These are phyloP conservation scores for Enteromius unitaeniatus DNA, from an alignment of 2,797 vertebrate genomes.

Conservation along the genomic window DNA sequence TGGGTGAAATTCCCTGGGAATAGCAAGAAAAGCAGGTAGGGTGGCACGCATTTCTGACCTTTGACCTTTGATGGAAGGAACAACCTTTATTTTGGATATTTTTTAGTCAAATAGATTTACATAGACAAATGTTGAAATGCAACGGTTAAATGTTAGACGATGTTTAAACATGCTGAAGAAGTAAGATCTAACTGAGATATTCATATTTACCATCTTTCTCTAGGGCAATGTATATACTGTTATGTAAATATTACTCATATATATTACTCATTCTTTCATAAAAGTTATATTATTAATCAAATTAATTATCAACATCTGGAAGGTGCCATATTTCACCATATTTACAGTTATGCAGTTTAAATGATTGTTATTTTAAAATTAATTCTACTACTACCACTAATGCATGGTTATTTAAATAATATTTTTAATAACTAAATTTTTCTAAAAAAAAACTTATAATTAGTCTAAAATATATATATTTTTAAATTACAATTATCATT, in stretches of 20 bases:
- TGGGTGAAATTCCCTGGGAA: background rate
- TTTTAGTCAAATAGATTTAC: constrained; percentile 18
- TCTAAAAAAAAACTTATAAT: background rate
- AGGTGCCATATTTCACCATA: background rate
- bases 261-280: background rate
- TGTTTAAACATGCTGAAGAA: constrained; percentile 7
- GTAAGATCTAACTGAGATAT: constrained; percentile 50
- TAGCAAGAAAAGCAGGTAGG: constrained; percentile 7
- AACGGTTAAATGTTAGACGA: constrained; percentile 16
- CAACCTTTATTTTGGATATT: background rate
- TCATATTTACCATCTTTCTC: constrained; percentile 28
- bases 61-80: constrained; percentile 8
- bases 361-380: background rate
- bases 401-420: background rate
- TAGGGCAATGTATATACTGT: background rate
- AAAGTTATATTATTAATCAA: background rate
- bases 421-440: background rate
- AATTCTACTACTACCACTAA: background rate
- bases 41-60: constrained; percentile 10
- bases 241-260: background rate
- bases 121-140: constrained; percentile 45
- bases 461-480: background rate
- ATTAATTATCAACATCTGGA: background rate
- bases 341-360: background rate
- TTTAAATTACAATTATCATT: background rate